A percentile compares a stretch with the other conserved stretches of the same genome.
These are phyloP conservation scores for Neodon shergylaensis DNA, from an alignment of 2,113 vertebrate genomes.

Conservation along the genomic window DNA sequence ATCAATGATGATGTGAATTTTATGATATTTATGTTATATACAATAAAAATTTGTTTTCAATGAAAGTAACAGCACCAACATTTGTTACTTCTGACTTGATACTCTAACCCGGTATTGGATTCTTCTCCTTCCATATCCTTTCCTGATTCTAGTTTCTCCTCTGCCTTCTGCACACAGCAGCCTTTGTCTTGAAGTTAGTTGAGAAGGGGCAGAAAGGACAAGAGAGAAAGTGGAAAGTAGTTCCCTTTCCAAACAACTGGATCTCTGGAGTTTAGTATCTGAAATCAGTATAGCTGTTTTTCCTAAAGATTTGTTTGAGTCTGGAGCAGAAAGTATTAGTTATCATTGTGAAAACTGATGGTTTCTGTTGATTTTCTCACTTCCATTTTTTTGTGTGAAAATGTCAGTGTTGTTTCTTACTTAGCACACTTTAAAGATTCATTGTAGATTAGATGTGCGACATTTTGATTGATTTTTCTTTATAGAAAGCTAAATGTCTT, in stretches of 20 bases:
- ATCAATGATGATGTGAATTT: not conserved
- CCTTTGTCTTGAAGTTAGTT: not conserved
- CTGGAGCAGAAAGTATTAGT: not conserved
- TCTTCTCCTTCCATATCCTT: not conserved
- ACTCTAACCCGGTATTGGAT: not conserved
- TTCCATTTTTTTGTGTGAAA: not conserved
- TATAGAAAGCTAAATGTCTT: not conserved
- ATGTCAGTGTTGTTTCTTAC: not conserved
- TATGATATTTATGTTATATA: not conserved
- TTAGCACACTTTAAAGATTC: not conserved
- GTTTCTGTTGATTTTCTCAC: not conserved
- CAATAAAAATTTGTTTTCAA: not conserved
- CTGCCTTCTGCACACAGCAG: not conserved
- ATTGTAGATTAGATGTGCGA: not conserved
- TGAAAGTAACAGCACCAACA: not conserved
- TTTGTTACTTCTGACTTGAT: not conserved
- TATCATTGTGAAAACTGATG: not conserved
- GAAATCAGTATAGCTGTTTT: not conserved
- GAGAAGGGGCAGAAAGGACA: not conserved
- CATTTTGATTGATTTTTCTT: constrained; percentile 43
- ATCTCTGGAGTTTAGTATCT: not conserved
- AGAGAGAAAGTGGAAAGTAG: not conserved
- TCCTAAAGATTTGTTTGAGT: not conserved
- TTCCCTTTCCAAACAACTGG: not conserved
- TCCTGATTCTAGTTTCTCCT: not conserved